These are phyloP conservation scores for Corythaixoides concolor DNA, from an alignment of 2,113 vertebrate species.

Conservation along the genomic window DNA sequence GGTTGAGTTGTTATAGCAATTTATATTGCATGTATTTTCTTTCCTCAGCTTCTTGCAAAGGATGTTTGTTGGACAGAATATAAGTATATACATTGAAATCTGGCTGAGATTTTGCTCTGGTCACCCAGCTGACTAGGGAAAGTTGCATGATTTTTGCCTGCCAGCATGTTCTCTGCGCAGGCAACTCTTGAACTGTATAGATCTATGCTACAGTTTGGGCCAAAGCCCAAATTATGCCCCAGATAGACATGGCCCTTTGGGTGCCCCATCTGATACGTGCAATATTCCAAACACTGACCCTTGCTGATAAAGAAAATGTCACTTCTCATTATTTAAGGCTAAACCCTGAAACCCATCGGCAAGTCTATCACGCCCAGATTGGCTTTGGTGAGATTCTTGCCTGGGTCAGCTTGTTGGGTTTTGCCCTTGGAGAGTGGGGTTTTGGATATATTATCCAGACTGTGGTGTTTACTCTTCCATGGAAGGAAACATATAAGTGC, in stretches of 20 bases:
- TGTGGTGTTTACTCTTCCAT: background rate
- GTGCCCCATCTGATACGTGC: background rate
- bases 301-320: background rate
- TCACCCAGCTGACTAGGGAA: background rate
- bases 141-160: background rate
- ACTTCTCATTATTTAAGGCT: background rate
- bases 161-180: background rate
- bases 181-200: background rate
- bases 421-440: background rate
- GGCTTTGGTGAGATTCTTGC: background rate
- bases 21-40: background rate
- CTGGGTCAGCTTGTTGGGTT: background rate
- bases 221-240: background rate
- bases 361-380: background rate
- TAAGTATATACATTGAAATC: background rate
- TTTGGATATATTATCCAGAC: background rate
- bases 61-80: background rate
- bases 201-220: background rate
- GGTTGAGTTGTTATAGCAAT: background rate
- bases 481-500: background rate
- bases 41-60: background rate
- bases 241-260: background rate
- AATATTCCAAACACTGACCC: background rate
- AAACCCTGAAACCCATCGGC: background rate
- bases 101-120: background rate